Evolutionary conservation across 2,797 vertebrate genomes (phyloP), one percentile per base, ranked within the genome.

Genomic region (Synanceia verrucosa): DNA sequence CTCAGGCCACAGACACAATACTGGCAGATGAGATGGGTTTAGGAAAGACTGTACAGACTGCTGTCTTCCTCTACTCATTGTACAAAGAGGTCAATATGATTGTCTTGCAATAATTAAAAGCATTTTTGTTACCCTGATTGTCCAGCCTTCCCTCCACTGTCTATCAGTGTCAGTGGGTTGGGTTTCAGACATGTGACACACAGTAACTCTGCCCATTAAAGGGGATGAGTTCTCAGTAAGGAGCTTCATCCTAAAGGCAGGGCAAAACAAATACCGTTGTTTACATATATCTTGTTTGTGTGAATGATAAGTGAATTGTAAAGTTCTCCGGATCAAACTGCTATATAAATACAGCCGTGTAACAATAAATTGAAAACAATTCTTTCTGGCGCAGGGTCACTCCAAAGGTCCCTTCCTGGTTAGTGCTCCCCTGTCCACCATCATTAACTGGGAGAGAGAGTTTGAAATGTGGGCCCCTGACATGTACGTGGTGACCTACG

Each of bases 381-480:
- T 64, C 4, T 41, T 65, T 24, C 39, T 24, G 21, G n/a, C 48
- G 57, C 71, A 99, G 98, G 98, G 98, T 87, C 98, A 99, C 82
- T 99, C 98, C 19, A 99, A 99, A 90, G 98, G 98, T 61, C 98
- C 98, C 5, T 99, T 99, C 87, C 91, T 99, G 84, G 98, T 99
- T 81, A 99, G 98, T 7, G 98, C 98, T 13, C 98, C 97, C 0
- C 92, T 99, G 67, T 99, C 98, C 78, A 99, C 98, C 76, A 99
- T 99, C 88, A 99, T 99, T 87, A 99, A 99, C 92, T 99, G 97
- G 97, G 98, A 99, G 76, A 93, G 97, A 59, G 98, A 99, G 89
- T 99, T 99, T 92, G 97, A 99, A 90, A 95, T 99, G 97, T 99
- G 98, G 98, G 98, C 97, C 13, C 98, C 98, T 1, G 98, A 99